phyloP scores from a whole-genome alignment of 2,113 vertebrate genomes.

The Tretioscincus oriximinensis region DNA sequence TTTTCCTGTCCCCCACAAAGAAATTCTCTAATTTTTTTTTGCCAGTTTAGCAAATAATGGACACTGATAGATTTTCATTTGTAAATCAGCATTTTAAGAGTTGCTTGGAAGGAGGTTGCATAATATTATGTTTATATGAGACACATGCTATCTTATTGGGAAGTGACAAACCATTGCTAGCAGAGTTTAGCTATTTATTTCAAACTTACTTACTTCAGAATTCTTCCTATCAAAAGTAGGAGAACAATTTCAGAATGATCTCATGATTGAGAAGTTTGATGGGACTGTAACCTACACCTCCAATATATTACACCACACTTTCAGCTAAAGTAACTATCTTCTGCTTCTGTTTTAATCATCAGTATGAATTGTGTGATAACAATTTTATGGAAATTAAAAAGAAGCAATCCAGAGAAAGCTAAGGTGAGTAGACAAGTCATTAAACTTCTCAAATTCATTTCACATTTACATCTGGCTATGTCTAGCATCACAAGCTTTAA shows the following conservation, averaged over 20 bases:
- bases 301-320: not conserved
- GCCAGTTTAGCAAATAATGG: conserved; percentile 8
- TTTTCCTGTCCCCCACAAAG: not conserved
- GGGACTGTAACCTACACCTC: not conserved
- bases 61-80: not conserved
- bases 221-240: not conserved
- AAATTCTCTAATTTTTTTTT: not conserved
- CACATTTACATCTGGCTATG: not conserved
- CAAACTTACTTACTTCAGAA: not conserved
- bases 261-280: not conserved
- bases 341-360: not conserved
- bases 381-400: conserved; percentile 20
- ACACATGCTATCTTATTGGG: conserved; percentile 8
- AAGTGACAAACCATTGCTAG: conserved; percentile 6
- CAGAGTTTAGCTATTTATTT: conserved; percentile 22
- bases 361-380: not conserved
- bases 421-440: not conserved
- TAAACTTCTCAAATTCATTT: conserved; percentile 3
- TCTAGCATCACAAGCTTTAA: conserved; percentile 1
- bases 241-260: not conserved
- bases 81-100: conserved; percentile 27
- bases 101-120: not conserved
- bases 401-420: not conserved
- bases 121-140: conserved; percentile 22
- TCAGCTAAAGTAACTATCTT: conserved; percentile 31